Evolutionary conservation across 92 coral and sea anemone species (phyloP).

Genomic region (Zoanthus solanderi): DNA sequence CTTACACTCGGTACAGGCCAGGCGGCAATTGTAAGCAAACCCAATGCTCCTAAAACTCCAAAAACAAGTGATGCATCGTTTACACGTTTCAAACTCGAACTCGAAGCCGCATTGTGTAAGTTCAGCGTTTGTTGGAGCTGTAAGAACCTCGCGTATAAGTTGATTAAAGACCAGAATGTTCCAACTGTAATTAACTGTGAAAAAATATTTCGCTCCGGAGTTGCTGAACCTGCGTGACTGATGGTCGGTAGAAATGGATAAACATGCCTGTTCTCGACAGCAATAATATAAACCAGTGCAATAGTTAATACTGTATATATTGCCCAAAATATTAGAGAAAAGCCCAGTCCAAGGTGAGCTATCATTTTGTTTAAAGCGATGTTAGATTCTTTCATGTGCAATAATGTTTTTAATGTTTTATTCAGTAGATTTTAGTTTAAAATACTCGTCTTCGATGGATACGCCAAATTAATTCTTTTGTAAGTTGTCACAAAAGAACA

Average conservation of each 20-base stretch:
- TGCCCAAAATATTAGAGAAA: slow-evolving; percentile 55
- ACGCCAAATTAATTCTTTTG: too few relatives aligned
- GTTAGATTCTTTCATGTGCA: too few relatives aligned
- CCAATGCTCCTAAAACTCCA: slow-evolving; percentile 24
- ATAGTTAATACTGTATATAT: slow-evolving; percentile 34
- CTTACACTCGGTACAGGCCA: slow-evolving; percentile 56
- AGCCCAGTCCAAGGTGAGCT: slow-evolving; percentile 41
- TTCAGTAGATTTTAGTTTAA: too few relatives aligned
- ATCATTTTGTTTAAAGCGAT: background rate
- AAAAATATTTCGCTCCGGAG: slow-evolving; percentile 56
- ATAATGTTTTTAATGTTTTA: too few relatives aligned
- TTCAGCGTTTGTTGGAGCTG: slow-evolving; percentile 35
- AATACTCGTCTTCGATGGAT: too few relatives aligned
- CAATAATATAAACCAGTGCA: slow-evolving; percentile 44
- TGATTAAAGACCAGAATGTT: slow-evolving; percentile 38
- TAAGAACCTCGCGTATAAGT: slow-evolving; percentile 35
- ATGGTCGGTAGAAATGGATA: slow-evolving; percentile 61
- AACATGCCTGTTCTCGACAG: slow-evolving; percentile 44
- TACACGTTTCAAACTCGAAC: slow-evolving; percentile 14
- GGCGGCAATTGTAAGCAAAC: slow-evolving; percentile 32
- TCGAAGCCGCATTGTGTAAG: background rate
- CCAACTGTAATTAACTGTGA: slow-evolving; percentile 42
- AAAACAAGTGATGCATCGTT: slow-evolving; percentile 26
- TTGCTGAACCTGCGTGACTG: slow-evolving; percentile 53
- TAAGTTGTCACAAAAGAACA: too few relatives aligned